Percentiles rank a stretch among this genome's conserved stretches.
Evolutionary conservation across 2,797 vertebrate genomes (phyloP).

Genomic region (Odontamblyopus lacepedii): DNA sequence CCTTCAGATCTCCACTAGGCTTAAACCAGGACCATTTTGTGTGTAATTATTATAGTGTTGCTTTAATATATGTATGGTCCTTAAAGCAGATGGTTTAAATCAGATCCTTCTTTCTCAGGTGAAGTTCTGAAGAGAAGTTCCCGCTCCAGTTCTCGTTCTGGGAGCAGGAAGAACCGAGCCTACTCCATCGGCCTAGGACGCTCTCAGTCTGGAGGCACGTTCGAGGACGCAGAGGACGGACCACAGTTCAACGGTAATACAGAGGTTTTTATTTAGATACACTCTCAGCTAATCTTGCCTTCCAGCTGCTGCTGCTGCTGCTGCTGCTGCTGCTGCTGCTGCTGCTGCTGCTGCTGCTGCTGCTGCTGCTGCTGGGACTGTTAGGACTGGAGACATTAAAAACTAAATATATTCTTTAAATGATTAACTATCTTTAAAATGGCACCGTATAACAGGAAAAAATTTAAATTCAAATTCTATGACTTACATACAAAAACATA

Average conservation of each 20-base stretch:
- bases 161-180: constrained; percentile 75
- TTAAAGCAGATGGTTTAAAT: not conserved
- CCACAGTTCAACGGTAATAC: constrained; percentile 70
- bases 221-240: constrained; percentile 73
- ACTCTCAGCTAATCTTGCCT: constrained; percentile 20
- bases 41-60: not conserved
- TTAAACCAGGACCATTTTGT: not conserved
- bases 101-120: constrained; percentile 54
- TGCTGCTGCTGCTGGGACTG: too few relatives aligned
- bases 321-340: too few relatives aligned
- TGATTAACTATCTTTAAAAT: too few relatives aligned
- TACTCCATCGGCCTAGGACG: constrained; percentile 76
- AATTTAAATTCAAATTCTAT: too few relatives aligned
- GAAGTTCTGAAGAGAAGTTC: constrained; percentile 71
- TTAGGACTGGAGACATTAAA: too few relatives aligned
- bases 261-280: not conserved
- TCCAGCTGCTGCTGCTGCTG: too few relatives aligned
- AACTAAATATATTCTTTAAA: too few relatives aligned
- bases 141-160: constrained; percentile 75
- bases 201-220: constrained; percentile 78
- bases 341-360: too few relatives aligned
- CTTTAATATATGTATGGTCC: not conserved
- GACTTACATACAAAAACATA: too few relatives aligned
- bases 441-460: too few relatives aligned
- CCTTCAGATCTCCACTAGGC: not conserved